Base-by-base conservation (phyloP, 2,113 vertebrate species). In the Cheirogaleus medius region DNA sequence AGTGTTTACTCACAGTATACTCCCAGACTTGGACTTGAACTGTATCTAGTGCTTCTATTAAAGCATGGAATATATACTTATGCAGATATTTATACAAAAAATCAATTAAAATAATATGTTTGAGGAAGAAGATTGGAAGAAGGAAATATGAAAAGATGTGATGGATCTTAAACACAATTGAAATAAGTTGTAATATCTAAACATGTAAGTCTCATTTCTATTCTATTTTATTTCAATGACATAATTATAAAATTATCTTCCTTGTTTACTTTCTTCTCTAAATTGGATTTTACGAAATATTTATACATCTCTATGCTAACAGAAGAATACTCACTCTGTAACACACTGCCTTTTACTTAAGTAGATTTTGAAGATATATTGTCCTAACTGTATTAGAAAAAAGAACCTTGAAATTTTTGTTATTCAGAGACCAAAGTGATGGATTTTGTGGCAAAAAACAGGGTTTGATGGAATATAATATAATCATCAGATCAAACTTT, bases 401-500 rank as follows among this genome's bases (percentile, higher is more conserved):
- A 63, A 27, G 2, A 86, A 78, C 42, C 27, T 92, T 60, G 25
- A 86, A 71, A 71, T 93, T 82, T 97, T 95, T 95, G 93, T 91
- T 66, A 54, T 89, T 96, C 29, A 83, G 5, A 9, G 14, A n/a
- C 69, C 25, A 91, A 77, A 93, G 32, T 4, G n/a, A 81, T 77
- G 18, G 32, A n/a, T 82, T 96, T 85, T 89, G 54, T 23, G 21
- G n/a, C 85, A 23, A n/a, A 89, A 12, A 95, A 85, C 52, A 52
- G 78, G 20, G 37, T 66, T 95, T 78, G 54, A 91, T 86, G 47
- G 12, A 4, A 23, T 60, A 44, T 34, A 95, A 91, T 18, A 60
- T 86, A 89, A 91, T 89, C n/a, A 93, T 5, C 39, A 89, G 42
- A 60, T 95, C 84, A 89, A 97, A 94, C 49, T 49, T 89, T 89